Conservation (phyloP, 2,113 vertebrate genomes). For the Regulus satrapa region DNA sequence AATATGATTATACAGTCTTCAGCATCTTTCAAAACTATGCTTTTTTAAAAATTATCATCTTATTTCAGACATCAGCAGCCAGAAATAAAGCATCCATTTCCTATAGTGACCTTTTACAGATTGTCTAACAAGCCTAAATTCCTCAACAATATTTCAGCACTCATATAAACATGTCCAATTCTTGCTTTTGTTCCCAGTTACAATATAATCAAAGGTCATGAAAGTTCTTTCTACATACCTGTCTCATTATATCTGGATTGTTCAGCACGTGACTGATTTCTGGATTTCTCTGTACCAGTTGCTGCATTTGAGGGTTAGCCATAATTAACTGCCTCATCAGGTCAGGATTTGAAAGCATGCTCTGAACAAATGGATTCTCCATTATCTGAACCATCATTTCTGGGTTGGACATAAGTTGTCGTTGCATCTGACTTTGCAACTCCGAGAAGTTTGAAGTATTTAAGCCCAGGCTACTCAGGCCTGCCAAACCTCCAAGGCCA, state of each 20-base stretch:
- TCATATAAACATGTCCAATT: neutral
- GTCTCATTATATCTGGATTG: neutral
- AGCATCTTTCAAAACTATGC: neutral
- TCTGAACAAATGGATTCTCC: conserved; percentile 85
- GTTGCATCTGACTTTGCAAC: conserved; percentile 82
- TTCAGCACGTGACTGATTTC: neutral
- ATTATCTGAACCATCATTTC: conserved; percentile 86
- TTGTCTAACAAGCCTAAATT: neutral
- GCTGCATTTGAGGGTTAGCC: conserved; percentile 85
- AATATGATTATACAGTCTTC: neutral
- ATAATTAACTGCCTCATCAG: conserved; percentile 83
- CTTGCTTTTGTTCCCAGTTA: neutral
- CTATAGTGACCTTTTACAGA: neutral
- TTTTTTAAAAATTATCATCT: neutral
- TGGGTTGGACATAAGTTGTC: conserved; percentile 82
- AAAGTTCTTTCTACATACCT: conserved; percentile 55
- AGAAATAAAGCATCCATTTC: neutral
- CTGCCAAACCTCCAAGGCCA: conserved; percentile 76
- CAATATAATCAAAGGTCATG: neutral
- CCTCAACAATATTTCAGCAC: neutral
- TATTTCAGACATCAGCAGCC: neutral
- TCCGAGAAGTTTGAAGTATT: conserved; percentile 80
- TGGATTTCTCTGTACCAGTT: conserved; percentile 76
- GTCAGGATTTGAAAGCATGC: conserved; percentile 83
- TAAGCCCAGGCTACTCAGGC: conserved; percentile 78